Conservation (phyloP, 2,797 vertebrate genomes). For the Hoplostethus atlanticus region DNA sequence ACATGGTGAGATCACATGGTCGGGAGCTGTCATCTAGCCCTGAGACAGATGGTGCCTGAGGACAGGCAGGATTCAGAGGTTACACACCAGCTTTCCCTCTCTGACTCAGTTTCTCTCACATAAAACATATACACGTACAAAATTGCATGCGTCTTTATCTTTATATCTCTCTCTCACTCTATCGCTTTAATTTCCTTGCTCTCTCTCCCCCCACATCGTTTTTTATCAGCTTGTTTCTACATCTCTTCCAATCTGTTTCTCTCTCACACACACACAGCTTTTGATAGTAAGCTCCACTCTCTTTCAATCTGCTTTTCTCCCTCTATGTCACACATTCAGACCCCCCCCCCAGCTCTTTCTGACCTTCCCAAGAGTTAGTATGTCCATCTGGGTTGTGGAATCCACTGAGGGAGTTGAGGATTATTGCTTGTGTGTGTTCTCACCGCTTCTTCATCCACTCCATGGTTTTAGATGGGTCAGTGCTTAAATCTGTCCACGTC, state of each 20-base stretch:
- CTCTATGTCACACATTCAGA: conserved; percentile 1
- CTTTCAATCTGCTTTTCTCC: conserved; percentile 66
- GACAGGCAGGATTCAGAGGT: conserved; percentile 71
- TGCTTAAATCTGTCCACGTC: conserved; percentile 31
- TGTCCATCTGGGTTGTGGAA: conserved; percentile 73
- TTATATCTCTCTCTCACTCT: conserved; percentile 48
- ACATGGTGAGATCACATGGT: conserved; percentile 76
- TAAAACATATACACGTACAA: conserved; percentile 51
- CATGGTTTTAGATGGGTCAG: conserved; percentile 37
- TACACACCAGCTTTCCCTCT: conserved; percentile 48
- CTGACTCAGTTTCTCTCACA: conserved; percentile 29
- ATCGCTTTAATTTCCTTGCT: background rate
- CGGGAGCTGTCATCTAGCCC: conserved; percentile 72
- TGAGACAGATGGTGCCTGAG: conserved; percentile 79
- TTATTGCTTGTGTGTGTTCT: conserved; percentile 59
- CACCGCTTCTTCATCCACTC: conserved; percentile 56
- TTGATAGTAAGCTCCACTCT: conserved; percentile 65
- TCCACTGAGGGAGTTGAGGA: conserved; percentile 63
- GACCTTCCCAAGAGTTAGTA: conserved; percentile 64
- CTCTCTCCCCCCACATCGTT: conserved; percentile 38
- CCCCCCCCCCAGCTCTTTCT: conserved; percentile 40
- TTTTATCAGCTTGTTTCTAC: conserved; percentile 65
- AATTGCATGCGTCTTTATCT: conserved; percentile 61
- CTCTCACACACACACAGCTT: conserved; percentile 43
- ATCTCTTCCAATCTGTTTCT: conserved; percentile 66